phyloP scores from a whole-genome alignment of 2,888 invertebrate species.

The Acanthoscelides obtectus region DNA sequence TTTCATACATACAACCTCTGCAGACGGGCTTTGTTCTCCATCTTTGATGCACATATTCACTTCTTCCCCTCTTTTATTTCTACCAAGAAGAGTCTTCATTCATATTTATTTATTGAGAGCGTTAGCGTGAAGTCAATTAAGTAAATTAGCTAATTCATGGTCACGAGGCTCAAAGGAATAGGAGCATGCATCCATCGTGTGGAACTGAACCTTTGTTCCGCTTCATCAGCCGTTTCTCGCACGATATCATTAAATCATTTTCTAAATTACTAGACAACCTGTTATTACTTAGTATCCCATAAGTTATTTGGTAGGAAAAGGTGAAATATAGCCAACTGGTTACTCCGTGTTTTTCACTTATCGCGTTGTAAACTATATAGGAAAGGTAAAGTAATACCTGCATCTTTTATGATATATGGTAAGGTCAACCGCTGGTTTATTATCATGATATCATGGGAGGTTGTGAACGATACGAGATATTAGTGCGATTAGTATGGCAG shows the following conservation, averaged over 20 bases:
- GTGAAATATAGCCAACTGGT: neutral
- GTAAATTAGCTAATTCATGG: neutral
- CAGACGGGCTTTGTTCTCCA: too few species aligned
- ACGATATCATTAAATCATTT: neutral
- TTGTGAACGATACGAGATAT: neutral
- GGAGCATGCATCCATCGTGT: neutral
- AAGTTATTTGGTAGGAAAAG: neutral
- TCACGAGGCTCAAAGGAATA: neutral
- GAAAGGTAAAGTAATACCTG: neutral
- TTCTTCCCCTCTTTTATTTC: too few species aligned
- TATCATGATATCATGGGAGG: neutral
- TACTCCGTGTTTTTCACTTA: neutral
- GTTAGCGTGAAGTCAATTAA: neutral
- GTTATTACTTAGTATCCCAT: neutral
- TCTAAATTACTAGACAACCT: neutral
- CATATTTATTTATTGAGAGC: too few species aligned
- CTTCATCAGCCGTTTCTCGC: neutral
- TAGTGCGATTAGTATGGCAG: neutral
- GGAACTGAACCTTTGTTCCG: neutral
- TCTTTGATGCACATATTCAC: too few species aligned
- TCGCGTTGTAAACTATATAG: neutral
- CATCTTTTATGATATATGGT: neutral
- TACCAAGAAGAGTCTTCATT: too few species aligned
- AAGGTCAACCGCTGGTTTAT: neutral
- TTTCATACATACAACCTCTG: too few species aligned